Percentiles rank a stretch among this genome's conserved stretches.
Evolutionary conservation across 2,113 vertebrate genomes (phyloP).

Genomic region (Clupea harengus): DNA sequence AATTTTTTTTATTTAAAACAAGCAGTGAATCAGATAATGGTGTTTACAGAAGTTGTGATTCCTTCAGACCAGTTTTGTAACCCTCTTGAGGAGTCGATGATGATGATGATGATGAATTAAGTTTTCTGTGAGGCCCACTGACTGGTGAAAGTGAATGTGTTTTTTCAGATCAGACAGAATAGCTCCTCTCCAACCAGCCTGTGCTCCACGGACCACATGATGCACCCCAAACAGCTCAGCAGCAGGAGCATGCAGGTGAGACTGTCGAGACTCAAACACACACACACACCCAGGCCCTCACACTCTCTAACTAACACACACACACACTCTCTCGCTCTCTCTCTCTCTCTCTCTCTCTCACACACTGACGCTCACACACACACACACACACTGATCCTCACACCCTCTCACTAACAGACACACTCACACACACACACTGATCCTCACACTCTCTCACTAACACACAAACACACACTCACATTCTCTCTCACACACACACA

Average conservation of each 20-base stretch:
- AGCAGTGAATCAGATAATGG: not conserved
- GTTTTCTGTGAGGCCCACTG: no score
- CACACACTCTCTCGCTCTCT: no score
- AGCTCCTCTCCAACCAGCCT: slow-evolving; percentile 96
- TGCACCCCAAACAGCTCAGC: slow-evolving; percentile 87
- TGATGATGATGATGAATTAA: no score
- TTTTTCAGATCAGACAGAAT: slow-evolving; percentile 87
- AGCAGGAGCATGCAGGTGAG: slow-evolving; percentile 93
- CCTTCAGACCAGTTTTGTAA: not conserved
- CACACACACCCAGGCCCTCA: no score
- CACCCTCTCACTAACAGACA: no score
- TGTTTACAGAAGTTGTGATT: not conserved
- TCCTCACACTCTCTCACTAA: no score
- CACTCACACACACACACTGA: slow-evolving; percentile 20
- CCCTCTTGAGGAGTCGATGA: not conserved
- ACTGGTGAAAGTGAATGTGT: not conserved
- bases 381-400: no score
- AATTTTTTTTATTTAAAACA: no score
- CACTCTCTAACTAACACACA: no score
- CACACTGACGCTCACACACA: not conserved
- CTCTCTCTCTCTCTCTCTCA: slow-evolving; percentile 20
- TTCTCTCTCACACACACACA: slow-evolving; percentile 15
- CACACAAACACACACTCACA: not conserved
- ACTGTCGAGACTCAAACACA: no score
- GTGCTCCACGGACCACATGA: slow-evolving; percentile 89